phyloP scores from a whole-genome alignment of 2,888 invertebrate species.

The Eustalomyia histrio region DNA sequence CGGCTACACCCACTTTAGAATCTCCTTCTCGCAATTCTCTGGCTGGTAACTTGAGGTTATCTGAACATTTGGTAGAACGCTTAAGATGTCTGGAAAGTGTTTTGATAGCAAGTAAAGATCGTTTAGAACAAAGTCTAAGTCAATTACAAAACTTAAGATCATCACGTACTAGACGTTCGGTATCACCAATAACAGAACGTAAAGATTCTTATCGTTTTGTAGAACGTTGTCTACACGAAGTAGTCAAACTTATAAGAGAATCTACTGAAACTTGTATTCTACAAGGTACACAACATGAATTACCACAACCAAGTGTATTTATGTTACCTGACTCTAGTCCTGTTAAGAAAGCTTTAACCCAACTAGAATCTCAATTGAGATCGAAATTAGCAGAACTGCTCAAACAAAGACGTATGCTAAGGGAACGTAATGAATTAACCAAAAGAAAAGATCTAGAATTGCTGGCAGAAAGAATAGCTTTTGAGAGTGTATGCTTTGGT shows the following conservation, averaged over 20 bases:
- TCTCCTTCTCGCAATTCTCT: constrained; percentile 67
- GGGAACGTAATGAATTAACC: constrained; percentile 85
- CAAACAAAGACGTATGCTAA: constrained; percentile 84
- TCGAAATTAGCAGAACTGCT: constrained; percentile 86
- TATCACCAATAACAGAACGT: constrained; percentile 84
- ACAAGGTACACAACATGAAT: constrained; percentile 71
- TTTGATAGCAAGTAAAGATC: constrained; percentile 83
- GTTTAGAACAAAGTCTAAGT: constrained; percentile 84
- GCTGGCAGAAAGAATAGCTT: constrained; percentile 89
- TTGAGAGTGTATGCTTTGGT: constrained; percentile 87
- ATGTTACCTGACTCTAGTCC: constrained; percentile 80
- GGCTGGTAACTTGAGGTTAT: constrained; percentile 76
- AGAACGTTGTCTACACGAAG: constrained; percentile 84
- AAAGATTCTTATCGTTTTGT: constrained; percentile 83
- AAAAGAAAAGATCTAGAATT: constrained; percentile 85
- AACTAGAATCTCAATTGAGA: constrained; percentile 85
- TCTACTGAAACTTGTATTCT: constrained; percentile 83
- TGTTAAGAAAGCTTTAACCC: constrained; percentile 82
- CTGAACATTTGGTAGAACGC: constrained; percentile 82
- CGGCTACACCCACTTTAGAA: constrained; percentile 66
- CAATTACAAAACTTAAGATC: constrained; percentile 83
- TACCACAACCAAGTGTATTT: constrained; percentile 72
- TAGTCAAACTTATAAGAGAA: constrained; percentile 83
- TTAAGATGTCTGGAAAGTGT: constrained; percentile 83
- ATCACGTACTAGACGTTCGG: constrained; percentile 83